Evolutionary conservation across 2,888 invertebrate genomes (phyloP).

Genomic region (Chironomus riparius): DNA sequence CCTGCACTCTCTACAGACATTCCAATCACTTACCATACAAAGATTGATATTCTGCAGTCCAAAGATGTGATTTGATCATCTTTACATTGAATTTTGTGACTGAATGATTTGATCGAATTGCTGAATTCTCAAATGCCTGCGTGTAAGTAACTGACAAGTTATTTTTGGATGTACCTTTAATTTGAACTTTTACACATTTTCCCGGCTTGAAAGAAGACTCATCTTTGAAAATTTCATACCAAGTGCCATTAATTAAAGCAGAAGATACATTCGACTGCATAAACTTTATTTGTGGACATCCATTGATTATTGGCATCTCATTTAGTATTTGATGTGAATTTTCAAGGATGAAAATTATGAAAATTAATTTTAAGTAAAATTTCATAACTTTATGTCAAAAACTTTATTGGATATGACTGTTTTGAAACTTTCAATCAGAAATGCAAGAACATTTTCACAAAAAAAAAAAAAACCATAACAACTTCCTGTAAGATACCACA

Average conservation of each 20-base stretch:
- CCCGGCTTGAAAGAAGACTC: neutral
- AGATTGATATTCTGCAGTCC: neutral
- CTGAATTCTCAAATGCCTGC: neutral
- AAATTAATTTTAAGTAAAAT: neutral
- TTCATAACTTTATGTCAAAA: neutral
- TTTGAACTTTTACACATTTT: neutral
- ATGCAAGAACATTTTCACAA: neutral
- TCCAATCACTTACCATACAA: neutral
- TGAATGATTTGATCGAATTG: neutral
- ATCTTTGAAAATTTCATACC: neutral
- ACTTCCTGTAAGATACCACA: neutral
- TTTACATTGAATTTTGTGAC: neutral
- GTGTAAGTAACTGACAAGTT: neutral
- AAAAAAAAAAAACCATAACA: neutral
- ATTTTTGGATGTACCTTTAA: neutral
- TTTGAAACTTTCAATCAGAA: neutral
- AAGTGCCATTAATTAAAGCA: neutral
- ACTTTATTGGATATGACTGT: neutral
- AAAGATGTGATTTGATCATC: neutral
- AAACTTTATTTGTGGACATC: neutral
- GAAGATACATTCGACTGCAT: neutral
- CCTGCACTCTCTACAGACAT: too few relatives aligned
- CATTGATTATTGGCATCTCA: neutral
- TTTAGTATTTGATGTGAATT: neutral
- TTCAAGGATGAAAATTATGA: neutral